A percentile compares a stretch with the other conserved stretches of the same genome.
phyloP scores from a whole-genome alignment of 2,113 vertebrate genomes.

The Pipa parva region DNA sequence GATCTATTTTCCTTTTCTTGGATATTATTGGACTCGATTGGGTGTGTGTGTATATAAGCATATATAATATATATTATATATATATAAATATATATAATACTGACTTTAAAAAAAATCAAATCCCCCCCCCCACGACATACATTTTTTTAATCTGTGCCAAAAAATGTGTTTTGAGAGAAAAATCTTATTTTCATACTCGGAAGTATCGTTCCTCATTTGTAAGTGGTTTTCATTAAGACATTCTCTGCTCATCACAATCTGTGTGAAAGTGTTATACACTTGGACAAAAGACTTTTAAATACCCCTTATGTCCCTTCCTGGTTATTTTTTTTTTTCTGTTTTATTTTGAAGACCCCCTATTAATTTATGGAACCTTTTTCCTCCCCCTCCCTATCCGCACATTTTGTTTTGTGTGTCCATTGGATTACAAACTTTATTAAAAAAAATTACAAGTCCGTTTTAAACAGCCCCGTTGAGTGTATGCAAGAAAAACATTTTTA shows the following conservation, averaged over 20 bases:
- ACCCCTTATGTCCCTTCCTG: slow-evolving; percentile 43
- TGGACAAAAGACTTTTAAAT: slow-evolving; percentile 56
- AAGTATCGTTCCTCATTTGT: slow-evolving; percentile 86
- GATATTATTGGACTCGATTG: slow-evolving; percentile 77
- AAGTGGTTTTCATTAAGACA: slow-evolving; percentile 70
- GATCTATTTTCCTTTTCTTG: slow-evolving; percentile 68
- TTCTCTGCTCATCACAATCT: slow-evolving; percentile 48
- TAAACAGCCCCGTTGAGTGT: too few species aligned
- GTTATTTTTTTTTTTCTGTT: slow-evolving; percentile 47
- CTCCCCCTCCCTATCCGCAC: slow-evolving; percentile 53
- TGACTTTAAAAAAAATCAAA: slow-evolving; percentile 65
- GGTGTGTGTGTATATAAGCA: slow-evolving; percentile 59
- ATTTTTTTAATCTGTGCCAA: slow-evolving; percentile 94
- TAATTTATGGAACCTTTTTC: slow-evolving; percentile 76
- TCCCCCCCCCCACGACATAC: slow-evolving; percentile 69
- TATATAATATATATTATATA: slow-evolving; percentile 67
- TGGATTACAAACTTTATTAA: slow-evolving; percentile 80
- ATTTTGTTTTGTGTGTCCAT: slow-evolving; percentile 78
- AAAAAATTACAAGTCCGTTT: slow-evolving; percentile 71
- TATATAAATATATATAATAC: slow-evolving; percentile 89
- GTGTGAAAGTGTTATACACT: slow-evolving; percentile 60
- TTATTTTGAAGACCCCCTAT: slow-evolving; percentile 63
- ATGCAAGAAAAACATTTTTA: too few species aligned
- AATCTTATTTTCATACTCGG: slow-evolving; percentile 97
- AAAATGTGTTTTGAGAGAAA: slow-evolving; percentile 86